Evolutionary conservation across 2,113 vertebrate genomes (phyloP).

Genomic region (Ceuthmochares aereus): DNA sequence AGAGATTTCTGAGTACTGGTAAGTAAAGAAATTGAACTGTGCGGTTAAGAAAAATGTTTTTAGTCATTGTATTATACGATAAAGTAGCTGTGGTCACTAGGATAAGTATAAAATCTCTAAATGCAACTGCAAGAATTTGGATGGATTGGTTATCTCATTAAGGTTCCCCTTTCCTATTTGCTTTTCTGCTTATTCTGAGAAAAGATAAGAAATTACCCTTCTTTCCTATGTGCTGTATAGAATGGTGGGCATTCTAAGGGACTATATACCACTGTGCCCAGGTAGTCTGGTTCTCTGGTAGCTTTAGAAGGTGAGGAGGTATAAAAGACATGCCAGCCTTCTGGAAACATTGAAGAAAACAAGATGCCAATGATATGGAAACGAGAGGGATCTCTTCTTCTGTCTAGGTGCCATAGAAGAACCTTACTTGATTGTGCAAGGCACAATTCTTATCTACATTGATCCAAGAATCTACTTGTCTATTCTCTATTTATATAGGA

Average conservation of each 20-base stretch:
- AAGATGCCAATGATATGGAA: fast-evolving
- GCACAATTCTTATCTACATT: fast-evolving
- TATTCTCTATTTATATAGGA: background rate
- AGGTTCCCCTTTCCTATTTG: background rate
- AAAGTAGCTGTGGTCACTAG: background rate
- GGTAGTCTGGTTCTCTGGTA: background rate
- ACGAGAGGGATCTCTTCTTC: background rate
- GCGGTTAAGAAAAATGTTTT: background rate
- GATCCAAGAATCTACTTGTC: background rate
- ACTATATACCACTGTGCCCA: background rate
- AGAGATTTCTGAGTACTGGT: background rate
- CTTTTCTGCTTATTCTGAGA: background rate
- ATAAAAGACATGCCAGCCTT: background rate
- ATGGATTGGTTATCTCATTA: background rate
- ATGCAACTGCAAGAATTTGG: background rate
- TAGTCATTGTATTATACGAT: background rate
- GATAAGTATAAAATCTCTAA: background rate
- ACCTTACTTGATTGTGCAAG: background rate
- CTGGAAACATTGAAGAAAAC: background rate
- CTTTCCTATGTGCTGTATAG: background rate
- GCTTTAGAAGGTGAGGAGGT: background rate
- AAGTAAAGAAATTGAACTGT: background rate
- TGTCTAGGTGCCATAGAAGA: background rate
- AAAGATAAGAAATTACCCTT: background rate
- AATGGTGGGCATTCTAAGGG: background rate